Base-by-base conservation (phyloP, 2,113 vertebrate species). In the Oxyruncus cristatus region DNA sequence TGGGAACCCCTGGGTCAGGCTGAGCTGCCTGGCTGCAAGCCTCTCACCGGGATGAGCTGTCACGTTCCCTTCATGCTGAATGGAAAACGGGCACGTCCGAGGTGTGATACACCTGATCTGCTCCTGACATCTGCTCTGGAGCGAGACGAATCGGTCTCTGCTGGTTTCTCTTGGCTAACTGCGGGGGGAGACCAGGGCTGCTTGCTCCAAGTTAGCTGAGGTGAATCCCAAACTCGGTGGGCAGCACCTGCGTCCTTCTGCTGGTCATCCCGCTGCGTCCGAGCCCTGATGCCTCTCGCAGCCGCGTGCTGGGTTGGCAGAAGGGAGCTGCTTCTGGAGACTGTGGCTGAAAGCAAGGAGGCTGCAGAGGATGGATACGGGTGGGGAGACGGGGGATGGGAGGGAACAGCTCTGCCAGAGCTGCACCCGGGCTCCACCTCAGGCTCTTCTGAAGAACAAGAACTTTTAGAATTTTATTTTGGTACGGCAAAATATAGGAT, bases 41-140 rank as follows among this genome's bases (percentile, higher is more conserved):
- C 30, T 71, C 79, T 84, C 5, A 1, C 21, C 3, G 17, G 76
- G 72, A 42, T 1, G 2, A 92, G 80, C 76, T 95, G 89, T 89
- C 59, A 81, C 5, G 0, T 65, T 71, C 35, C 68, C 55, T 74
- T 86, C 76, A 71, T 23, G 4, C 17, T 12, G 76, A 77, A 35
- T 10, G 47, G 72, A 80, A 93, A 88, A 2, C 72, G 46, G 88
- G 55, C 72, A 91, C 0, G 0, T 50, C 76, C 0, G 0, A 70
- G 72, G 68, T 67, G 83, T 47, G 94, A 89, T 65, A 67, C 80
- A 92, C 72, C 68, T 65, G 52, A 74, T 89, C 52, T 88, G 52
- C 81, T 30, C 3, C 85, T 84, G 95, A 92, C 94, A 92, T 56
- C 89, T 95, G 72, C 94, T 95, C 83, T 93, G 91, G 68, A 92